Percentiles rank a stretch among this genome's conserved stretches.
phyloP scores from a whole-genome alignment of 2,113 vertebrate genomes.

The Zosterops pallidus region DNA sequence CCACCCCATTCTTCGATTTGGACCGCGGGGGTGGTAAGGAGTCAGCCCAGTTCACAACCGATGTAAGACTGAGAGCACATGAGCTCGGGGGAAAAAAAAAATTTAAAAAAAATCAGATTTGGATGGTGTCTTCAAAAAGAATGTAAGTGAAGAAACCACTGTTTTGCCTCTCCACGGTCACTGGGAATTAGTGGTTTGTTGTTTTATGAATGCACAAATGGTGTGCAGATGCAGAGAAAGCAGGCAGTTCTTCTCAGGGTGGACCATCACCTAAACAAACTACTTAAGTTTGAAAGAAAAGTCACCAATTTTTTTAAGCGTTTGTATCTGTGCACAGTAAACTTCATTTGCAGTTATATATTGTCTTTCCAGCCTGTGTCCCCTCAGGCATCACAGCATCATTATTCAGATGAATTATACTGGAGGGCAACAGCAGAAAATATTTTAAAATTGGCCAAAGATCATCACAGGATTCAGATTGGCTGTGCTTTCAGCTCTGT shows the following conservation, averaged over 20 bases:
- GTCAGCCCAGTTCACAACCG: not conserved
- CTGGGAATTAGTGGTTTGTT: not conserved
- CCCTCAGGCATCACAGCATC: not conserved
- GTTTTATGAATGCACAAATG: not conserved
- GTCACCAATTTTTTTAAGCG: not conserved
- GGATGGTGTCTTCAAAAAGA: not conserved
- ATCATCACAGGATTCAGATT: not conserved
- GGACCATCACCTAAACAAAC: not conserved
- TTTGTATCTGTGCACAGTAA: not conserved
- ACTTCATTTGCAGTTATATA: not conserved
- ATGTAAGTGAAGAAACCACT: not conserved
- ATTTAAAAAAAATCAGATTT: not conserved
- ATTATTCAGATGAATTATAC: not conserved
- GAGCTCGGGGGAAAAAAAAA: not conserved
- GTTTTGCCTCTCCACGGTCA: not conserved
- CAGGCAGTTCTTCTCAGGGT: not conserved
- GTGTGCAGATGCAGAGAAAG: not conserved
- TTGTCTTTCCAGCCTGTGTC: not conserved
- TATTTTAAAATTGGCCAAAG: not conserved
- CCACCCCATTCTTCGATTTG: not conserved
- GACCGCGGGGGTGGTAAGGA: not conserved
- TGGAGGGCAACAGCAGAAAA: not conserved
- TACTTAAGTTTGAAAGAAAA: not conserved
- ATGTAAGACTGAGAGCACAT: rapidly evolving
- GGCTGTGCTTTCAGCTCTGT: not conserved